Evolutionary conservation across 2,888 invertebrate species (phyloP), one percentile per base, ranked within the genome.

Genomic region (Cremastobaeus sp.): DNA sequence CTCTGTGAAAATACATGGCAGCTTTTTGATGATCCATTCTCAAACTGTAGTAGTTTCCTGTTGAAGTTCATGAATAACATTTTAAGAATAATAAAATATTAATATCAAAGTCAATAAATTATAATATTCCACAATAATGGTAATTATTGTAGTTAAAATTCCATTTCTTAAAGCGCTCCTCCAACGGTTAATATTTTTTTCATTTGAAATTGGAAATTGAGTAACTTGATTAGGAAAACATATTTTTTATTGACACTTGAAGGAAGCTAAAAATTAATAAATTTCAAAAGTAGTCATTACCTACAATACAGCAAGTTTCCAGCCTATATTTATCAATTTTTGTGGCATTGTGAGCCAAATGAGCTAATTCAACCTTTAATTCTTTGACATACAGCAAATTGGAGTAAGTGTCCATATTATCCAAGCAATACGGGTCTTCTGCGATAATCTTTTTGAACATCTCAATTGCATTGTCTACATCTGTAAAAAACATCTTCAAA

Each of bases 291-390:
- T 28, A 62, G 25, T 37, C 80, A 89, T 89, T 89, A 94, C 97
- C 98, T 85, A 99, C 95, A 76, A 99, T 96, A 89, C 97, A 98
- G 88, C 99, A 99, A 0, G 99, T 99, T 89, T 99, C 98, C 15
- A 97, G 96, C 79, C 96, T 90, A 86, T 98, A 99, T 88, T 98
- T 98, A 88, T 99, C 98, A 79, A 98, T 96, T 82, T 95, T 93
- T 54, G 95, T 95, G 39, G 97, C 96, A 82, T 93, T 93, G 84
- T 99, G 97, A 0, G 99, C 99, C 74, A 99, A 90, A 86, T 95
- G 93, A 1, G 98, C 96, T 78, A 99, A 90, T 86, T 98, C 96
- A 78, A 95, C 95, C 83, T 95, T 92, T 89, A 96, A 92, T 85
- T 97, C 97, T 88, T 96, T 95, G 8, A 99, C 95, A 85, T 97